A percentile compares a stretch with the other conserved stretches of the same genome.
Evolutionary conservation across 2,113 vertebrate genomes (phyloP).

Genomic region (Pseudopipra pipra): DNA sequence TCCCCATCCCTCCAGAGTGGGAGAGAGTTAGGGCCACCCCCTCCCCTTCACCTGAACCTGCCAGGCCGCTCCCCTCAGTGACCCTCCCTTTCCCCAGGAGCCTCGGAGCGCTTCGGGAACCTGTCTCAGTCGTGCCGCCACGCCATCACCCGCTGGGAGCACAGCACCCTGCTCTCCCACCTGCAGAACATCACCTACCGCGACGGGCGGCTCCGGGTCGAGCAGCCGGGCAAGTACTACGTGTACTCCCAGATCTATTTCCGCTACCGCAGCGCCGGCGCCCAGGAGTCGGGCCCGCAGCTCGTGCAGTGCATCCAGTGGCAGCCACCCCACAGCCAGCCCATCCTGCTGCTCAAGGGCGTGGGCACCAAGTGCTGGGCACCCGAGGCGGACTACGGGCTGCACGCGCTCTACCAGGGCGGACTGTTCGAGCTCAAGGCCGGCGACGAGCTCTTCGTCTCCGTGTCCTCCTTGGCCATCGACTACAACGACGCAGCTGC

Average conservation of each 20-base stretch:
- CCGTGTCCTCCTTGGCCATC: conserved; percentile 82
- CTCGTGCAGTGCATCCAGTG: conserved; percentile 87
- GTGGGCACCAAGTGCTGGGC: conserved; percentile 90
- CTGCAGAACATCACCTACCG: conserved; percentile 85
- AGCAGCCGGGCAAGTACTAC: conserved; percentile 86
- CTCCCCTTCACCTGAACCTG: rapidly evolving
- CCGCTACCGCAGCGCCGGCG: conserved; percentile 62
- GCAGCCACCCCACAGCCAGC: conserved; percentile 81
- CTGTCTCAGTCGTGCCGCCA: conserved; percentile 88
- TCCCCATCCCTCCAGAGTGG: background rate
- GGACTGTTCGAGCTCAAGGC: conserved; percentile 85
- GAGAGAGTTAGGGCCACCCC: background rate
- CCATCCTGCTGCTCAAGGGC: conserved; percentile 86
- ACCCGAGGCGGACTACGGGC: conserved; percentile 81
- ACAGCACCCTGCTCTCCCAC: conserved; percentile 79
- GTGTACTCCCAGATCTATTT: conserved; percentile 89
- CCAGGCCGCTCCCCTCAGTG: rapidly evolving
- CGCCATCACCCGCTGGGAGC: conserved; percentile 79
- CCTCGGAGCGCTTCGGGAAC: conserved; percentile 16
- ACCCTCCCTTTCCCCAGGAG: background rate
- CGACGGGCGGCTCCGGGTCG: conserved; percentile 81
- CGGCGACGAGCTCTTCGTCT: conserved; percentile 86
- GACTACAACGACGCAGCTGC: conserved; percentile 78
- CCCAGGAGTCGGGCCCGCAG: conserved; percentile 76
- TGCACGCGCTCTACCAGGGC: conserved; percentile 87